phyloP scores from a whole-genome alignment of 2,888 invertebrate species.

The Conistra vaccinii region DNA sequence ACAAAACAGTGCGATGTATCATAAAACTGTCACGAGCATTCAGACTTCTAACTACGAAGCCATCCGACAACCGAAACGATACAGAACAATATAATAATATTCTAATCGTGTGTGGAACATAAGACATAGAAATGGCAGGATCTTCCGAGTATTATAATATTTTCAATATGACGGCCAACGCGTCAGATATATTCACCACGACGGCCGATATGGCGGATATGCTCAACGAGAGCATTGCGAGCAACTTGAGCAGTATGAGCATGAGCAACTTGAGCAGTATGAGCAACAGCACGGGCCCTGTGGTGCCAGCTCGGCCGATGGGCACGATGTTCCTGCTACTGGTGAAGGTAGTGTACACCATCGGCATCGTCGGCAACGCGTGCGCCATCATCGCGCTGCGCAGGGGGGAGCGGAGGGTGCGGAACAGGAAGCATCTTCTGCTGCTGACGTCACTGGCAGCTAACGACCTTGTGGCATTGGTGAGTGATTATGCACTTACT shows the following conservation, averaged over 20 bases:
- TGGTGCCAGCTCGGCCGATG: conserved; percentile 22
- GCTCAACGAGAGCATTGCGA: background rate
- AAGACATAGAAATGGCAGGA: conserved; percentile 28
- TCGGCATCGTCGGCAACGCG: conserved; percentile 94
- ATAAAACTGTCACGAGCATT: conserved; percentile 14
- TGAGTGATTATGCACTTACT: conserved; percentile 66
- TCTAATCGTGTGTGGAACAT: background rate
- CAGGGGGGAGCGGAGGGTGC: conserved; percentile 92
- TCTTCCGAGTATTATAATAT: conserved; percentile 2
- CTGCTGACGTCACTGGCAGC: conserved; percentile 94
- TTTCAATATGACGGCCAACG: conserved; percentile 7
- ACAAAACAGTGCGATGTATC: conserved; percentile 36
- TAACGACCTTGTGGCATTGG: conserved; percentile 94
- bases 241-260: conserved; percentile 37
- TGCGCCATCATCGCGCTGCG: conserved; percentile 94
- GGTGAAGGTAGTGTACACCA: conserved; percentile 90
- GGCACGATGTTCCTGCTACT: conserved; percentile 72
- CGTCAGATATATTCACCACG: conserved; percentile 16
- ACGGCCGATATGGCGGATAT: conserved; percentile 23
- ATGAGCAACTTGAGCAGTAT: conserved; percentile 34
- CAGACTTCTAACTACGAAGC: conserved; percentile 30
- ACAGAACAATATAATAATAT: background rate
- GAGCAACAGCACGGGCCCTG: background rate
- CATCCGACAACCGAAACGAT: conserved; percentile 47
- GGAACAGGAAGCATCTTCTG: conserved; percentile 95